A percentile compares a stretch with the other conserved stretches of the same genome.
phyloP scores from a whole-genome alignment of 30 jellyfish, hydroid and myxozoan species.

The Cassiopea xamachana region DNA sequence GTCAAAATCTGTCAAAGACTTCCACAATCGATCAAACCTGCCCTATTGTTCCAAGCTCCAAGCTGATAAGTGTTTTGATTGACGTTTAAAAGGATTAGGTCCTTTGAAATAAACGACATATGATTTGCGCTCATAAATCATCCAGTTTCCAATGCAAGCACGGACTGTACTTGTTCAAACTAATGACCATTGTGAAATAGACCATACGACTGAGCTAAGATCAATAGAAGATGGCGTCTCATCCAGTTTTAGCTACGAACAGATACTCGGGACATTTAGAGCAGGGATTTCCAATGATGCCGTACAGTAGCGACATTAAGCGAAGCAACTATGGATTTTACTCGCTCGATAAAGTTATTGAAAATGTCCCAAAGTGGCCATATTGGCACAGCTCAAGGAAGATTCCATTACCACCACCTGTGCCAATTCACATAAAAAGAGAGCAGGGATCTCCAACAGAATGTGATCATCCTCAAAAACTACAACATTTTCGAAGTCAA shows the following conservation, averaged over 20 bases:
- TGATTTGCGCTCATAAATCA: conserved; percentile 72
- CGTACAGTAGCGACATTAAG: conserved; percentile 39
- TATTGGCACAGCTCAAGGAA: conserved; percentile 52
- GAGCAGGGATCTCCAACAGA: conserved; percentile 54
- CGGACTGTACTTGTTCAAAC: conserved; percentile 30
- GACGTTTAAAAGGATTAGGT: conserved; percentile 82
- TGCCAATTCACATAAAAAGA: conserved; percentile 38
- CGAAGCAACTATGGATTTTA: conserved; percentile 25
- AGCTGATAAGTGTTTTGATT: conserved; percentile 77
- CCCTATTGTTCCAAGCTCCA: conserved; percentile 64
- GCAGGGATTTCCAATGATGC: conserved; percentile 52
- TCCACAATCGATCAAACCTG: conserved; percentile 66
- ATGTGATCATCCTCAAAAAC: conserved; percentile 18
- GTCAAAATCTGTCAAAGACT: conserved; percentile 75
- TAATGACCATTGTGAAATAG: conserved; percentile 26
- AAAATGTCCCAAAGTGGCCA: conserved; percentile 54
- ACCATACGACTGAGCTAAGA: background rate
- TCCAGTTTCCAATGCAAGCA: conserved; percentile 49
- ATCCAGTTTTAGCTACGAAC: conserved; percentile 38
- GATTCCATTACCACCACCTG: conserved; percentile 4
- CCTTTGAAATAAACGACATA: conserved; percentile 69
- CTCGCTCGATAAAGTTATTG: conserved; percentile 40
- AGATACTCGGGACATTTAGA: conserved; percentile 53
- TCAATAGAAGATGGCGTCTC: conserved; percentile 35
- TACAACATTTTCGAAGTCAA: background rate